Conservation (phyloP, 2,797 vertebrate genomes). For the Pipistrellus pipistrellus region DNA sequence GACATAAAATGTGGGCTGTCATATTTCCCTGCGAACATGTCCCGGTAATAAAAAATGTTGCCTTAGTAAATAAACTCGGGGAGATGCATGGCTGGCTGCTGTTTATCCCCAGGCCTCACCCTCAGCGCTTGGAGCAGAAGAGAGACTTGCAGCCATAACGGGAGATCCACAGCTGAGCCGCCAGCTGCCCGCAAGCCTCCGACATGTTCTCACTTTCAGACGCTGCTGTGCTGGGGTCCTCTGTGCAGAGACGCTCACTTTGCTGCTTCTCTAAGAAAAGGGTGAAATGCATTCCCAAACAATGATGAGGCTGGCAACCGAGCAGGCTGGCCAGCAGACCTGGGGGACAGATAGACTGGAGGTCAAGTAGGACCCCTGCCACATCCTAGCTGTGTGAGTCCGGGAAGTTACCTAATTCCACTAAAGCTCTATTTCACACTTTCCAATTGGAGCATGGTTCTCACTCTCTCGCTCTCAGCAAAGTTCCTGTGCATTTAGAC, state of each 20-base stretch:
- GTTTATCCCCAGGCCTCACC: slow-evolving; percentile 65
- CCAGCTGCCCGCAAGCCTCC: background rate
- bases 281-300: background rate
- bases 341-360: background rate
- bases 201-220: background rate
- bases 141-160: accelerated
- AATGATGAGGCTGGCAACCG: background rate
- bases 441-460: background rate
- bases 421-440: background rate
- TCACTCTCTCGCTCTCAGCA: background rate
- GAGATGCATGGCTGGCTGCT: slow-evolving; percentile 77
- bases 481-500: background rate
- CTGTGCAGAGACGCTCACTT: background rate
- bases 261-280: background rate
- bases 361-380: background rate
- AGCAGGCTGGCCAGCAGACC: background rate
- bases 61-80: slow-evolving; percentile 85
- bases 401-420: background rate
- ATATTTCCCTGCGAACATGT: slow-evolving; percentile 80
- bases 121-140: slow-evolving; percentile 1
- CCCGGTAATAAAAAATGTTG: slow-evolving; percentile 80
- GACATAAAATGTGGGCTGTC: slow-evolving; percentile 84
- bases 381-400: accelerated
- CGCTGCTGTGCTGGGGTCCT: accelerated
- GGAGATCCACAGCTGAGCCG: background rate